Conservation (phyloP, 1,140 invertebrate genomes). For the Drosophila miranda region DNA sequence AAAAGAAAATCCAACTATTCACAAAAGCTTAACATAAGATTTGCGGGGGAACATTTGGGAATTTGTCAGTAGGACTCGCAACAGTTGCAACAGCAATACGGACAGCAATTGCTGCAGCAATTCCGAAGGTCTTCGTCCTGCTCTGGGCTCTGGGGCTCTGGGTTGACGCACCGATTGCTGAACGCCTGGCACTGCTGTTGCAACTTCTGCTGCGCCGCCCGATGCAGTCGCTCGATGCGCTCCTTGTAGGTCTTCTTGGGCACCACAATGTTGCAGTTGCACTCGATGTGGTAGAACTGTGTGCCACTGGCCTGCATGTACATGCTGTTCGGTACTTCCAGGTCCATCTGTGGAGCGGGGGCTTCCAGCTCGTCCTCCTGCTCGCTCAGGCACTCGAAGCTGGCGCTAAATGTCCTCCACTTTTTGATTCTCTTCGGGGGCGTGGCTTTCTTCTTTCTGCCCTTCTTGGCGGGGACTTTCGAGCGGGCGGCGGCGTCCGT, state of each 20-base stretch:
- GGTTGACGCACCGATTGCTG: slow-evolving; percentile 8
- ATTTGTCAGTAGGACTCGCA: too few species aligned
- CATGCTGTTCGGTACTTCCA: too few species aligned
- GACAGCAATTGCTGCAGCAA: slow-evolving; percentile 2
- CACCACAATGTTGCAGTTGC: neutral
- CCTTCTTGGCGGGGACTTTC: slow-evolving; percentile 16
- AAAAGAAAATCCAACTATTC: neutral
- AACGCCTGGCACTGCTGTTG: neutral
- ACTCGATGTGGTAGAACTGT: slow-evolving; percentile 14
- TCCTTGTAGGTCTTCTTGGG: neutral
- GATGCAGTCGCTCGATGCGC: slow-evolving; percentile 25
- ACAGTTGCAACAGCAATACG: slow-evolving; percentile 23
- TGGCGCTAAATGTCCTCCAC: neutral
- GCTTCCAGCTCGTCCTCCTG: too few species aligned
- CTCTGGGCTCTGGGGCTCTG: neutral
- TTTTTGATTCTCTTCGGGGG: slow-evolving; percentile 1
- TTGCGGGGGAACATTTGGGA: too few species aligned
- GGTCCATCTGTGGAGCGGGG: too few species aligned
- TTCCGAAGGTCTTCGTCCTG: neutral
- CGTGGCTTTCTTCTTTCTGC: slow-evolving; percentile 3
- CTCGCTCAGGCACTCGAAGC: neutral
- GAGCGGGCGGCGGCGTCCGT: slow-evolving; percentile 7
- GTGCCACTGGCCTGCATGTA: neutral
- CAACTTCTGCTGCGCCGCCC: neutral
- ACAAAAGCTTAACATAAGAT: too few species aligned